Conservation (phyloP, 2,113 vertebrate genomes). For the Azemiops feae region DNA sequence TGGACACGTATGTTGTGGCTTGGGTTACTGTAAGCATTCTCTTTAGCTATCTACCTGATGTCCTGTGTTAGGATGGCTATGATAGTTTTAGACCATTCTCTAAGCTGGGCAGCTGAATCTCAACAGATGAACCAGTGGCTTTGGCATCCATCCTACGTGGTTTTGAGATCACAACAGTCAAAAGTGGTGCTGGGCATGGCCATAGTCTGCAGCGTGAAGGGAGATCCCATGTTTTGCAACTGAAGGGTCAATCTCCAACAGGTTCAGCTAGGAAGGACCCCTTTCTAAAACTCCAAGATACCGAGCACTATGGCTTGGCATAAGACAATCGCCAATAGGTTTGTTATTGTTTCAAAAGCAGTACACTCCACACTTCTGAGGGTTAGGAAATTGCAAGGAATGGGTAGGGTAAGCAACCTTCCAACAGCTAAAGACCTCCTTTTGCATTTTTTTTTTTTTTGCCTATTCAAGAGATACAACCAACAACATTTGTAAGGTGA, state of each 20-base stretch:
- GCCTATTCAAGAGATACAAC: neutral
- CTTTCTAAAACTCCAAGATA: neutral
- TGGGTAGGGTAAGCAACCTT: neutral
- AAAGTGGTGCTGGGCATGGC: neutral
- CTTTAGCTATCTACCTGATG: neutral
- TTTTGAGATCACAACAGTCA: neutral
- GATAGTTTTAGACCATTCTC: neutral
- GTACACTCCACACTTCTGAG: neutral
- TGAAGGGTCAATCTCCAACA: neutral
- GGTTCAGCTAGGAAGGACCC: neutral
- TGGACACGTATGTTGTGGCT: constrained; percentile 57
- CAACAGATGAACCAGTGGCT: neutral
- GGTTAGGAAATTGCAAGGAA: neutral
- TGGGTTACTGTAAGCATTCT: neutral
- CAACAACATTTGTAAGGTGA: neutral
- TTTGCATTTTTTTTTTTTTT: neutral
- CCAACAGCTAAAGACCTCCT: neutral
- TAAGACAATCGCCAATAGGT: neutral
- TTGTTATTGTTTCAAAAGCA: neutral
- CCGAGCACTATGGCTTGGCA: neutral
- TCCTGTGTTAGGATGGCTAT: neutral
- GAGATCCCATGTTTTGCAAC: neutral
- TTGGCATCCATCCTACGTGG: neutral
- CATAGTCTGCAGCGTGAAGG: neutral
- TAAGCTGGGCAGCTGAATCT: neutral